Percentiles rank a stretch among this genome's conserved stretches.
Evolutionary conservation across 2,797 vertebrate species (phyloP).

Genomic region (Leptatherina wallacei): DNA sequence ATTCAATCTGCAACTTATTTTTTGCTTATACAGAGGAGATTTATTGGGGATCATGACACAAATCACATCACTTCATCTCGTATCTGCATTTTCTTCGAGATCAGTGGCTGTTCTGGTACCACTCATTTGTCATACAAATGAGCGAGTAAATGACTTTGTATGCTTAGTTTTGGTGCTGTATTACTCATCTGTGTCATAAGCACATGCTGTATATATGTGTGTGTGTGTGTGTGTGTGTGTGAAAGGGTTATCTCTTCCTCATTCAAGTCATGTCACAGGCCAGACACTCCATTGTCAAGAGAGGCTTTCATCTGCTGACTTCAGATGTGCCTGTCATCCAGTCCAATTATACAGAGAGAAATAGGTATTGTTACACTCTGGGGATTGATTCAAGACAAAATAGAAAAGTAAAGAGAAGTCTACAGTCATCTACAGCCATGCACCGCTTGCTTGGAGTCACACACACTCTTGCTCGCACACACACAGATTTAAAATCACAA

Average conservation of each 20-base stretch:
- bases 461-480: conserved; percentile 18
- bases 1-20: conserved; percentile 51
- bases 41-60: conserved; percentile 55
- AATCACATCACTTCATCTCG: conserved; percentile 39
- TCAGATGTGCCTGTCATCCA: conserved; percentile 86
- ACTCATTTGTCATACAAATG: conserved; percentile 36
- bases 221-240: conserved; percentile 20
- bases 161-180: conserved; percentile 26
- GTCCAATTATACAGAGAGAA: conserved; percentile 88
- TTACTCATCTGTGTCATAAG: conserved; percentile 32
- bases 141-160: conserved; percentile 18
- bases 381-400: conserved; percentile 86
- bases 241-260: conserved; percentile 76
- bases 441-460: conserved; percentile 50
- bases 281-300: conserved; percentile 85
- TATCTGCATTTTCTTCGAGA: conserved; percentile 26
- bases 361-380: conserved; percentile 85
- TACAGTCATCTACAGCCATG: conserved; percentile 68
- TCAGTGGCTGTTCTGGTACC: conserved; percentile 27
- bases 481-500: conserved; percentile 69
- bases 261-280: conserved; percentile 87
- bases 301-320: conserved; percentile 85
- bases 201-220: conserved; percentile 33
- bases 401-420: conserved; percentile 81
- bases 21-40: conserved; percentile 33